Base-by-base conservation (phyloP, 2,113 vertebrate genomes). In the Nannobrachium achirus region DNA sequence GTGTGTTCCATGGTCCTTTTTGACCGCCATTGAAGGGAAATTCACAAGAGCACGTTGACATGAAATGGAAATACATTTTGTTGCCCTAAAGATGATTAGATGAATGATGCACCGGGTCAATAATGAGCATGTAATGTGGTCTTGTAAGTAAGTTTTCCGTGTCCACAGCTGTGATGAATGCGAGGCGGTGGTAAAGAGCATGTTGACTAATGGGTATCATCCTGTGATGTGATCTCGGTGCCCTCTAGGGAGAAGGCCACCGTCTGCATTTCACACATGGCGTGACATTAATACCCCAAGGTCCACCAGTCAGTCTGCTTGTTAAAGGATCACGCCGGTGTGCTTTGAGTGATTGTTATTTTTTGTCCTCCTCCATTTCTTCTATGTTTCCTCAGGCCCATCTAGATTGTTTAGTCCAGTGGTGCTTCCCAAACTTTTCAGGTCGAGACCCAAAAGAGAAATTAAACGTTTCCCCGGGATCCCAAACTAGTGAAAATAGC, bases 81-180 rank as follows among this genome's bases (percentile, higher is more conserved):
- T 52, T 10, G 49, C 58, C 41, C 60, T 62, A 80, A 88, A n/a
- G n/a, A n/a, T n/a, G n/a, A n/a, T n/a, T n/a, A n/a, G 91, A 98
- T 95, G 93, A 95, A 98, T 96, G 92, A 93, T 65, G 85, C 89
- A 76, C 77, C 78, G 89, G 89, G 92, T 94, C 93, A 95, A 95
- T 98, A 96, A 96, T 94, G 95, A 96, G 95, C 94, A 93, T 76
- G 78, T 84, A 86, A 89, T 83, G 88, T 88, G 94, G 90, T 92
- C 94, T 94, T 94, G 94, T 93, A 93, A 93, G 91, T 92, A 94
- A 92, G 94, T 95, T 95, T 93, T 91, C 91, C 89, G 91, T 93
- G 80, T 77, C 91, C 89, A n/a, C 25, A 33, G 25, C 89, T 85
- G 91, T 97, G 96, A 98, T 97, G 88, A 96, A 98, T 98, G 96